These are phyloP conservation scores for Chlamydotis undulata DNA, from an alignment of 2,113 vertebrate species.

Conservation along the genomic window DNA sequence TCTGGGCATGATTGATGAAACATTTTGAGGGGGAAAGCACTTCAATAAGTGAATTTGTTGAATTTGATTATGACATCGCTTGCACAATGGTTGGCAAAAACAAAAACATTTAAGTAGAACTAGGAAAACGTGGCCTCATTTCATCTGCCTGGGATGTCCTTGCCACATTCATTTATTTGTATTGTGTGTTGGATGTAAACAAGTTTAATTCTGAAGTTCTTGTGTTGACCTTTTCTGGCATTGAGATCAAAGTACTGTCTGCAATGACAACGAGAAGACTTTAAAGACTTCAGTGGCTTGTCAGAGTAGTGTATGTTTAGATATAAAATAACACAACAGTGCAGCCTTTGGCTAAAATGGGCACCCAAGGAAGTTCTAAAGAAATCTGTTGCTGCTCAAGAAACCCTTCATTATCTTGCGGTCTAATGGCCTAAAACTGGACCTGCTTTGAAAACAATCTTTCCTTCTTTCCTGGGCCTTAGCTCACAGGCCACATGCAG, in stretches of 20 bases:
- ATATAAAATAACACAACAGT: slow-evolving; percentile 49
- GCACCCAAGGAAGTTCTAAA: slow-evolving; percentile 18
- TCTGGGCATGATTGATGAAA: slow-evolving; percentile 68
- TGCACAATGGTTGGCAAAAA: slow-evolving; percentile 39
- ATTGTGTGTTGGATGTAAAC: slow-evolving; percentile 57
- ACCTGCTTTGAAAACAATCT: background rate
- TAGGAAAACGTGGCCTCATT: background rate
- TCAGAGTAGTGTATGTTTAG: slow-evolving; percentile 58
- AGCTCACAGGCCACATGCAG: background rate
- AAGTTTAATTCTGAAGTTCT: slow-evolving; percentile 66
- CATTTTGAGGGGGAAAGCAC: background rate
- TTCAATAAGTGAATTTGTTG: slow-evolving; percentile 61
- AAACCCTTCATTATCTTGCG: slow-evolving; percentile 29
- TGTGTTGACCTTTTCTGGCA: slow-evolving; percentile 59
- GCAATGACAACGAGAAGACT: slow-evolving; percentile 68
- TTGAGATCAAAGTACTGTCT: slow-evolving; percentile 65
- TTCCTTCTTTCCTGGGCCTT: slow-evolving; percentile 22
- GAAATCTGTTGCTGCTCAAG: slow-evolving; percentile 11
- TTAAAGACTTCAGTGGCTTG: slow-evolving; percentile 48
- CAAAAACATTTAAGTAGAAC: slow-evolving; percentile 52
- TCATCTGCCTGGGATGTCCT: slow-evolving; percentile 56
- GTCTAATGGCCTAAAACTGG: slow-evolving; percentile 8
- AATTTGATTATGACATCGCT: slow-evolving; percentile 51
- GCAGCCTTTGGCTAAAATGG: slow-evolving; percentile 45
- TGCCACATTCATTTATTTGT: slow-evolving; percentile 56